These are phyloP conservation scores for Caenorhabditis zanzibari DNA, from an alignment of 2,888 invertebrate genomes.

Conservation along the genomic window DNA sequence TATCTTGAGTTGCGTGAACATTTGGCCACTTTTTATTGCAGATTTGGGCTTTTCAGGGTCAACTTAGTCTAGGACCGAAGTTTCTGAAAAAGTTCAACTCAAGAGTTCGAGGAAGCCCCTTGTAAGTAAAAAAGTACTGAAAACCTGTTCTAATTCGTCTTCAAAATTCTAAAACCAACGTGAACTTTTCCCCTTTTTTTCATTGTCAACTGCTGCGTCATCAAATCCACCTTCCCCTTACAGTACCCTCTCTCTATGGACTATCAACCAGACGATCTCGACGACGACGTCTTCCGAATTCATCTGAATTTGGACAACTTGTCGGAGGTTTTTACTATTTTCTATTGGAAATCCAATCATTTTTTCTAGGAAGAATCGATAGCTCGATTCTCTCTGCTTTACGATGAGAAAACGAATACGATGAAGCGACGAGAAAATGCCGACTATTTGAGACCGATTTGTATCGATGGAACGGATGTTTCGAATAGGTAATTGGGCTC, in stretches of 20 bases:
- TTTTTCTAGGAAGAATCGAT: constrained; percentile 37
- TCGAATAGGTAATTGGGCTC: constrained; percentile 54
- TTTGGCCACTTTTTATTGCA: too few species aligned
- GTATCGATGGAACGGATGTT: constrained; percentile 58
- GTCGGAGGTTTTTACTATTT: constrained; percentile 18
- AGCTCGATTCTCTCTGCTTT: constrained; percentile 43
- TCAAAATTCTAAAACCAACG: too few species aligned
- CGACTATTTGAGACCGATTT: constrained; percentile 55
- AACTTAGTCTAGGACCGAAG: too few species aligned
- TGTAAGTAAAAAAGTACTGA: too few species aligned
- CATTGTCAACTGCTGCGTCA: neutral
- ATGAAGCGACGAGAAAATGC: constrained; percentile 42
- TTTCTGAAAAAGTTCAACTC: too few species aligned
- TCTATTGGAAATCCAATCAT: neutral
- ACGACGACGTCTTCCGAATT: constrained; percentile 40
- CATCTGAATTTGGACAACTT: constrained; percentile 54
- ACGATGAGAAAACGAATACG: constrained; percentile 29
- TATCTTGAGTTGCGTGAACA: too few species aligned
- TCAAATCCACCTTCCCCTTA: neutral
- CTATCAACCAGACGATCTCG: constrained; percentile 33
- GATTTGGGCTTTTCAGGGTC: too few species aligned
- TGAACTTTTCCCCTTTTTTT: too few species aligned
- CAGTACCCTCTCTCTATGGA: constrained; percentile 25
- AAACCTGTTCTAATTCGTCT: too few species aligned
- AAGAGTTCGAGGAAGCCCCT: too few species aligned